These are phyloP conservation scores for Syngnathoides biaculeatus DNA, from an alignment of 2,113 vertebrate genomes.

Conservation along the genomic window DNA sequence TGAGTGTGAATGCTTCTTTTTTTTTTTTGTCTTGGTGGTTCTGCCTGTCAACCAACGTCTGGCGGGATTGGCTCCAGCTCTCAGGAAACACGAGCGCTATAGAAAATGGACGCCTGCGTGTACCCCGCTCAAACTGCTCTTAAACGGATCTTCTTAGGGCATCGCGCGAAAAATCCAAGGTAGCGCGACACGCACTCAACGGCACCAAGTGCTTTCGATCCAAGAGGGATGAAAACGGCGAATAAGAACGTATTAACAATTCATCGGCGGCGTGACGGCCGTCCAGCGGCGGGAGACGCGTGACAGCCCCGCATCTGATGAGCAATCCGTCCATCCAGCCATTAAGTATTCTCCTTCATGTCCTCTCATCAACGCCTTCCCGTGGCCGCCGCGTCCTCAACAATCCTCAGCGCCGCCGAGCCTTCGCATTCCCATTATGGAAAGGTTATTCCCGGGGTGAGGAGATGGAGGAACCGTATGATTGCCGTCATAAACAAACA, in stretches of 20 bases:
- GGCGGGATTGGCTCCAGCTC: too few species aligned
- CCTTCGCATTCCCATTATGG: background rate
- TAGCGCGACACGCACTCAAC: too few species aligned
- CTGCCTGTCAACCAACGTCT: too few species aligned
- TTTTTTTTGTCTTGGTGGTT: too few species aligned
- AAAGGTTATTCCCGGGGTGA: conserved; percentile 21
- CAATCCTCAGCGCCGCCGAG: conserved; percentile 4
- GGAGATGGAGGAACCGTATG: conserved; percentile 19
- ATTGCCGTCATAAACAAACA: conserved; percentile 31
- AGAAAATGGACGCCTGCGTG: background rate
- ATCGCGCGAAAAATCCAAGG: background rate
- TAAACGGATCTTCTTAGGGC: background rate
- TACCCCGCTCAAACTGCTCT: background rate
- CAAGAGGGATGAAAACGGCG: background rate
- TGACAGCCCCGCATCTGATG: background rate
- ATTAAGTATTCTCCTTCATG: background rate
- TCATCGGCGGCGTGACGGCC: background rate
- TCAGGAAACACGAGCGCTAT: background rate
- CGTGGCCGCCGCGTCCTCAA: background rate
- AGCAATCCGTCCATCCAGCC: background rate
- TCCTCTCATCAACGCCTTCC: background rate
- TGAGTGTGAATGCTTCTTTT: too few species aligned
- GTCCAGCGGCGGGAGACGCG: background rate
- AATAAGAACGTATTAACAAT: too few species aligned
- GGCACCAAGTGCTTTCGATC: background rate